A percentile compares a stretch with the other conserved stretches of the same genome.
These are phyloP conservation scores for Zaprionus bogoriensis DNA, from an alignment of 2,888 invertebrate species.

Conservation along the genomic window DNA sequence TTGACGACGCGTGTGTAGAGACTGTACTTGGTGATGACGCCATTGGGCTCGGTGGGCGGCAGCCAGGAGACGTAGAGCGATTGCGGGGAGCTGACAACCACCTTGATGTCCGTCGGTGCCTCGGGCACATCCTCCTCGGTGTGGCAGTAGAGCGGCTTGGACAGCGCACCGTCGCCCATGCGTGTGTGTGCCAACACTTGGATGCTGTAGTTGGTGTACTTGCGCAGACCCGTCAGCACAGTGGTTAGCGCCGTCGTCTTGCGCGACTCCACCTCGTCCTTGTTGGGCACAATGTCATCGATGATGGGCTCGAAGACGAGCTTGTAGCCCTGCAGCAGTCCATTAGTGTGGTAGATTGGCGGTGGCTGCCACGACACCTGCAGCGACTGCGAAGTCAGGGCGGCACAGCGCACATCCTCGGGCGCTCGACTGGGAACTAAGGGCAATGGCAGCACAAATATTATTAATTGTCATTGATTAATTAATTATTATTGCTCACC, in stretches of 20 bases:
- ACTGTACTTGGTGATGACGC: slow-evolving; percentile 89
- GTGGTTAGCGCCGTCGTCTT: slow-evolving; percentile 88
- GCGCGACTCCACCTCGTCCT: slow-evolving; percentile 85
- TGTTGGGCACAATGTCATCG: slow-evolving; percentile 84
- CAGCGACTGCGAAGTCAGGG: slow-evolving; percentile 89
- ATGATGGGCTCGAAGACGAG: slow-evolving; percentile 87
- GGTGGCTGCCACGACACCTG: slow-evolving; percentile 92
- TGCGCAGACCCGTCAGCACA: slow-evolving; percentile 88
- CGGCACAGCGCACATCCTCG: slow-evolving; percentile 89
- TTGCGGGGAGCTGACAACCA: slow-evolving; percentile 89
- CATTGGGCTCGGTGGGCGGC: slow-evolving; percentile 89
- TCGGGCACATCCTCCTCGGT: slow-evolving; percentile 93
- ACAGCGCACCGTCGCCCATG: slow-evolving; percentile 89
- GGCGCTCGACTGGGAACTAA: slow-evolving; percentile 93
- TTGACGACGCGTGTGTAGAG: slow-evolving; percentile 88
- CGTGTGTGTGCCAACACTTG: slow-evolving; percentile 91
- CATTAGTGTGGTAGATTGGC: slow-evolving; percentile 88
- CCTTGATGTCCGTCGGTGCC: slow-evolving; percentile 91
- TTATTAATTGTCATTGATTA: not conserved
- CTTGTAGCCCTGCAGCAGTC: slow-evolving; percentile 90
- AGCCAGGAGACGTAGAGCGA: slow-evolving; percentile 91
- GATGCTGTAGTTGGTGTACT: slow-evolving; percentile 91
- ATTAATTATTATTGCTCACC: slow-evolving; percentile 83
- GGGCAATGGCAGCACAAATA: too few relatives aligned
- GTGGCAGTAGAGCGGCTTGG: slow-evolving; percentile 87